Evolutionary conservation across 2,113 vertebrate genomes (phyloP), one percentile per base, ranked within the genome.

Genomic region (Tragulus kanchil): DNA sequence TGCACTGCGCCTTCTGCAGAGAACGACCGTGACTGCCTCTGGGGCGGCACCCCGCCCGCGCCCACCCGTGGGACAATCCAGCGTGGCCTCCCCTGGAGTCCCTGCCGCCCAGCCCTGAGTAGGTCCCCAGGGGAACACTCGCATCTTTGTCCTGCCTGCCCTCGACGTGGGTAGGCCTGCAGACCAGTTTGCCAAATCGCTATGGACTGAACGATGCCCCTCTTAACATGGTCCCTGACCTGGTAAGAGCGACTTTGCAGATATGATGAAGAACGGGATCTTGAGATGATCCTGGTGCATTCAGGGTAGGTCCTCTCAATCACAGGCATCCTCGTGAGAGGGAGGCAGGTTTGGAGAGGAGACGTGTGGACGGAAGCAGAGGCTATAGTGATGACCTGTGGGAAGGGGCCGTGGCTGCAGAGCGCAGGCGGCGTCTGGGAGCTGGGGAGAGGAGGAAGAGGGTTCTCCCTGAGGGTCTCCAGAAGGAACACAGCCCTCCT

Each of bases 21-120:
- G 75, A 64, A 8, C 2, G 56, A 11, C 61, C 0, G 0, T 4
- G 54, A 45, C 81, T 3, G 0, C 0, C 6, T 42, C 17, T 6
- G 23, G 13, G 42, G n/a, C 19, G 9, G 81, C 62, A 2, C 45
- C 23, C 1, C 0, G 0, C 17, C 48, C 56, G 42, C 3, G 0
- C 15, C 52, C 1, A 0, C 17, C 54, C 28, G 8, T 6, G 54
- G 17, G 11, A 0, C 54, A 81, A 48, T 50, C 82, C 65, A 48
- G 4, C 8, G 83, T 28, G 2, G 0, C 16, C 21, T 14, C 78
- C 13, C 10, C 56, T 42, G 48, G 62, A 26, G 54, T 45, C 19
- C 42, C 0, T 4, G 59, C 65, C 3, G 4, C 17, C n/a, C 36
- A 3, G 7, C 6, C 11, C 78, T 0, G 56, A 67, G 45, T 50